A percentile compares a stretch with the other conserved stretches of the same genome.
phyloP scores from a whole-genome alignment of 2,113 vertebrate genomes.

The Ciconia boyciana region DNA sequence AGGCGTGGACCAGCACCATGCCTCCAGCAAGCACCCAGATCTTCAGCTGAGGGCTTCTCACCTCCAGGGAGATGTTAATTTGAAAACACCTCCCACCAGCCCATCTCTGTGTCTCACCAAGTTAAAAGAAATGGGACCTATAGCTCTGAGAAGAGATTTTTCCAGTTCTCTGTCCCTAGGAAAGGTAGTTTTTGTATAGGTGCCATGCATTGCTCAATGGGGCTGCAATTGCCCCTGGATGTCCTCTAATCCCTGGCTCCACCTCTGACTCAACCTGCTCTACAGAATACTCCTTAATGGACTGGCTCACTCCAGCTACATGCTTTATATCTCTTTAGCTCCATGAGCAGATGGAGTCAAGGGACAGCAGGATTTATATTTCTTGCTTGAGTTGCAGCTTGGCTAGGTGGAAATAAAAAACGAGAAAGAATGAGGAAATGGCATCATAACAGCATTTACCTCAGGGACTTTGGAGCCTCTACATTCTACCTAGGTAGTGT shows the following conservation, averaged over 20 bases:
- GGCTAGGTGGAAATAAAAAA: constrained; percentile 36
- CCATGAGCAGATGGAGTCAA: constrained; percentile 6
- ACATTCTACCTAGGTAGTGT: not conserved
- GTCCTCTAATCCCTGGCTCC: not conserved
- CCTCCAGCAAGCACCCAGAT: not conserved
- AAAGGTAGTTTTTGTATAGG: not conserved
- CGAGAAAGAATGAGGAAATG: not conserved
- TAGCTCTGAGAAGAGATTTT: not conserved
- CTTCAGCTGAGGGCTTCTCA: not conserved
- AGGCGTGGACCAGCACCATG: not conserved
- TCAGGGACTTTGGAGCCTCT: not conserved
- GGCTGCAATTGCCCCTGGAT: not conserved
- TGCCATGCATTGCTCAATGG: not conserved
- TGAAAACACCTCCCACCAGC: not conserved
- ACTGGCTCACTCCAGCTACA: constrained; percentile 1
- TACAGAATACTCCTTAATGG: not conserved
- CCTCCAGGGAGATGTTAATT: not conserved
- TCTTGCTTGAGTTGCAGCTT: constrained; percentile 30
- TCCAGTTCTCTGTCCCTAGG: not conserved
- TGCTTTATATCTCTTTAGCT: constrained; percentile 29
- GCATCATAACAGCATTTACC: not conserved
- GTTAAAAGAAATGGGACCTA: not conserved
- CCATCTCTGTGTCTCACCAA: not conserved
- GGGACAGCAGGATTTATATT: constrained; percentile 54
- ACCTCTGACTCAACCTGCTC: not conserved